Percentiles rank a stretch among this genome's conserved stretches.
Conservation (phyloP, 1,140 invertebrate species). For the Musca domestica region DNA sequence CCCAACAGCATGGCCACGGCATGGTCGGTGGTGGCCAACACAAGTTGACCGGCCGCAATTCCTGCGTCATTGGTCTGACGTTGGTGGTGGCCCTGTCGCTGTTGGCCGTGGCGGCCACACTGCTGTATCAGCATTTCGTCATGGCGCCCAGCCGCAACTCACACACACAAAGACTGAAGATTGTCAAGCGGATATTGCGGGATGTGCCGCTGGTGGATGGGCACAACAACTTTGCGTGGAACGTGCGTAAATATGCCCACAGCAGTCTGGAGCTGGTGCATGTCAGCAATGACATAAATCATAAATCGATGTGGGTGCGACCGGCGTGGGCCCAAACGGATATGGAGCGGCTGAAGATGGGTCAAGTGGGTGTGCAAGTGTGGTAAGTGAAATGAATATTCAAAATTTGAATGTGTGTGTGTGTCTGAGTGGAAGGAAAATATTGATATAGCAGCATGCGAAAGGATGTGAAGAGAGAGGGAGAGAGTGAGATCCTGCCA, state of each 20-base stretch:
- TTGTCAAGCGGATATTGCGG: constrained; percentile 59
- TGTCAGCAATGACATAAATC: constrained; percentile 69
- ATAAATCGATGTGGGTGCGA: constrained; percentile 74
- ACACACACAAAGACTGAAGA: constrained; percentile 60
- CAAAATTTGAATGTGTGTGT: too few relatives aligned
- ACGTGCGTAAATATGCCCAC: constrained; percentile 76
- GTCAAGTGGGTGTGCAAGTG: constrained; percentile 79
- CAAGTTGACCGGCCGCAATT: constrained; percentile 36
- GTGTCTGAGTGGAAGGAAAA: too few relatives aligned
- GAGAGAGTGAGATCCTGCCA: too few relatives aligned
- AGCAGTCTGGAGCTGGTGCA: constrained; percentile 79
- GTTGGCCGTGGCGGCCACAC: constrained; percentile 42
- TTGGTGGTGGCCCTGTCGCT: constrained; percentile 44
- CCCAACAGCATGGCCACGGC: constrained; percentile 24
- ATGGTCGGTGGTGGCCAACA: constrained; percentile 25
- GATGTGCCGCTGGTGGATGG: constrained; percentile 66
- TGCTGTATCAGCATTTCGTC: constrained; percentile 50
- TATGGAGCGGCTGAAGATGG: constrained; percentile 76
- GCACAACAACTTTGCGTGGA: constrained; percentile 87
- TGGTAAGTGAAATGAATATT: constrained; percentile 51
- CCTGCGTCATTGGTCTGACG: constrained; percentile 42
- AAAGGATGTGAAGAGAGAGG: too few relatives aligned
- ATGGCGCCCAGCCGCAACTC: constrained; percentile 58
- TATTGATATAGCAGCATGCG: too few relatives aligned
- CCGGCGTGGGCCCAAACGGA: constrained; percentile 86